Conservation (phyloP, 2,888 invertebrate species). For the Agrotis clavis region DNA sequence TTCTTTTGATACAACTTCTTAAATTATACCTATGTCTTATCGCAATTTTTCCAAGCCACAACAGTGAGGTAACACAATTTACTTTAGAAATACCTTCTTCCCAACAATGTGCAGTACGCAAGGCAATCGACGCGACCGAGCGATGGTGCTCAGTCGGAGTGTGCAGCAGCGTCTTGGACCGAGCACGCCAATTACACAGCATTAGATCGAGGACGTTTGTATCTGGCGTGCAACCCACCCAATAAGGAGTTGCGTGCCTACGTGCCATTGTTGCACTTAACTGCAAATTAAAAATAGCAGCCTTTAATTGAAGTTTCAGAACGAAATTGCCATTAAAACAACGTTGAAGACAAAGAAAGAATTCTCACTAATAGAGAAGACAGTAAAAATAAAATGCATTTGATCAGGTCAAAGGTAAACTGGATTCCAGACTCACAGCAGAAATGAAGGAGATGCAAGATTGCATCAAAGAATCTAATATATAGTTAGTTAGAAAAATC, state of each 20-base stretch:
- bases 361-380: not conserved
- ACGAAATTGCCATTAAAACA: constrained; percentile 15
- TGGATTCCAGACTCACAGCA: not conserved
- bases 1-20: not conserved
- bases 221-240: constrained; percentile 53
- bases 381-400: not conserved
- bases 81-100: constrained; percentile 36
- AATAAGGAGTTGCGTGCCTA: constrained; percentile 60
- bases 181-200: constrained; percentile 70
- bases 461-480: not conserved
- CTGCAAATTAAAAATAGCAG: constrained; percentile 51
- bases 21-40: not conserved
- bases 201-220: constrained; percentile 68
- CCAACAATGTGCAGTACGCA: constrained; percentile 53
- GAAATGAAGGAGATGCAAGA: not conserved
- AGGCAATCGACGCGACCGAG: constrained; percentile 48
- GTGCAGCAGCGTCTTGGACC: constrained; percentile 62
- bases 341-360: not conserved
- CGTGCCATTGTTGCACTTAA: constrained; percentile 52
- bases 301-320: constrained; percentile 7
- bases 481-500: constrained; percentile 7
- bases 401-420: not conserved
- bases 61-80: constrained; percentile 38
- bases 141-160: constrained; percentile 60
- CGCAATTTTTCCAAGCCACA: constrained; percentile 27